Conservation (phyloP, 1,140 invertebrate genomes). For the Teleogryllus occipitalis region DNA sequence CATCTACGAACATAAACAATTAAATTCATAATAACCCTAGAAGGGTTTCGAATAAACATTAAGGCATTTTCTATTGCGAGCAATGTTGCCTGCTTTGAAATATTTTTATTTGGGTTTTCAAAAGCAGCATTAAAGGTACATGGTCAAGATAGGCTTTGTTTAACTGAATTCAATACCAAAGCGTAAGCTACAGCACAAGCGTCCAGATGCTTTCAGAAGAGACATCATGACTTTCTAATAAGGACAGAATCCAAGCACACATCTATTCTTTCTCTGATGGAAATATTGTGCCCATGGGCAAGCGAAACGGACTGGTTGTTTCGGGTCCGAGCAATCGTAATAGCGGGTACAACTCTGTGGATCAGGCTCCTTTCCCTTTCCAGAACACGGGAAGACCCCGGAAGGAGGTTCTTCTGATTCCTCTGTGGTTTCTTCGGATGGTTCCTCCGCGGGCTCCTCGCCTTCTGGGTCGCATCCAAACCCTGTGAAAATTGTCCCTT, state of each 20-base stretch:
- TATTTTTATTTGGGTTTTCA: no score
- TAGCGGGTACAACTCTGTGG: background rate
- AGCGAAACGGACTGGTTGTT: background rate
- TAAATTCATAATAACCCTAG: no score
- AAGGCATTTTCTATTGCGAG: no score
- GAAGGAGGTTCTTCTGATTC: background rate
- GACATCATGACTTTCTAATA: background rate
- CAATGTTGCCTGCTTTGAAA: no score
- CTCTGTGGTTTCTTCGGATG: background rate
- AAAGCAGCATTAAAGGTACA: no score
- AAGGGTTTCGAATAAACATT: no score
- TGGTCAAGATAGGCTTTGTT: no score
- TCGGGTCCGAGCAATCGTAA: background rate
- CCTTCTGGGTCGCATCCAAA: no score
- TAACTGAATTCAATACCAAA: no score
- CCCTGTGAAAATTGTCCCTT: background rate
- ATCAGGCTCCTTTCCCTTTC: background rate
- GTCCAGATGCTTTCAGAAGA: no score
- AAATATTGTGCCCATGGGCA: background rate
- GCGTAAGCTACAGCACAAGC: no score
- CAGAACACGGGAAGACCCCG: background rate
- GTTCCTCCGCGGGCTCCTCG: background rate
- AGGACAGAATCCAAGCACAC: background rate
- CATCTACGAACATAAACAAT: no score
- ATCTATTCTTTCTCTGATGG: background rate